Conservation (phyloP, 2,797 vertebrate genomes). For the Sebastes flavidus region DNA sequence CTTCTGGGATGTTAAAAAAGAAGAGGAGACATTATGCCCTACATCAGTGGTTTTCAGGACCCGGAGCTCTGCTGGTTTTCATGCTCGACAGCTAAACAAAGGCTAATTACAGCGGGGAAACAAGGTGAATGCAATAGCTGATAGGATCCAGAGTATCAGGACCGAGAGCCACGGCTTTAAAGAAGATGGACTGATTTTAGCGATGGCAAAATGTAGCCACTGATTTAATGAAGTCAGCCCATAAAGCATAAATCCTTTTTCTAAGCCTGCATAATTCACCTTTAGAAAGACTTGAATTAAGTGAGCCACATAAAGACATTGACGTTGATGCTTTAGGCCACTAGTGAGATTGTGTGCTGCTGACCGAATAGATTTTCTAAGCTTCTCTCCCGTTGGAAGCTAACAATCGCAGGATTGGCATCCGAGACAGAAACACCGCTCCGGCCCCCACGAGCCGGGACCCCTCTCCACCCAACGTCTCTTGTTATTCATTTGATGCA, state of each 20-base stretch:
- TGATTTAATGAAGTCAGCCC: conserved; percentile 44
- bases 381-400: conserved; percentile 20
- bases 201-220: conserved; percentile 24
- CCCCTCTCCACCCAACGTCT: conserved; percentile 34
- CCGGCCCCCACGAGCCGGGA: not conserved
- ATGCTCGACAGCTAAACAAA: conserved; percentile 33
- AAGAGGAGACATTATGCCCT: conserved; percentile 23
- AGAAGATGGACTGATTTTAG: conserved; percentile 38
- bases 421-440: conserved; percentile 26
- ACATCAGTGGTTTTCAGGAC: conserved; percentile 36
- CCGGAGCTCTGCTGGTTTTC: conserved; percentile 24
- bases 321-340: conserved; percentile 44
- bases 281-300: conserved; percentile 49
- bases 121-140: conserved; percentile 30
- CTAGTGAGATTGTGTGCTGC: conserved; percentile 23
- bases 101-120: conserved; percentile 47
- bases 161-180: not conserved
- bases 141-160: conserved; percentile 23
- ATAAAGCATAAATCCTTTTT: conserved; percentile 33
- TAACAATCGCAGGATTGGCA: conserved; percentile 56
- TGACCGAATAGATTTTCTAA: conserved; percentile 49
- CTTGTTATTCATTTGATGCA: conserved; percentile 68
- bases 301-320: conserved; percentile 25
- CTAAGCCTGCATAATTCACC: conserved; percentile 56
- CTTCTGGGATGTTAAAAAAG: conserved; percentile 50